Evolutionary conservation across 2,888 invertebrate genomes (phyloP).

Genomic region (Morpho achilles): DNA sequence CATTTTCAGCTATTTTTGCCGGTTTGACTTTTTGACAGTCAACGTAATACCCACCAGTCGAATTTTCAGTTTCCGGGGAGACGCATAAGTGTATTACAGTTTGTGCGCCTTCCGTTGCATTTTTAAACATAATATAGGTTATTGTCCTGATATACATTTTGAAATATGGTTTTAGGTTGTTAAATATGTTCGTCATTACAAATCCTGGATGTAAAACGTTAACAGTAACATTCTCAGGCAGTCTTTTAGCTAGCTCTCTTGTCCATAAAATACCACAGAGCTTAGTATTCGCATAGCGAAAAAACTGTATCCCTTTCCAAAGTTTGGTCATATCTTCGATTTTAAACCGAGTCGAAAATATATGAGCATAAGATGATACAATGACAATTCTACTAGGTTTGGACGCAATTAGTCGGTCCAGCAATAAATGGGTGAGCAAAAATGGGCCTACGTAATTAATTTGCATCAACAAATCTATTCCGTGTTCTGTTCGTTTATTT

Average conservation of each 20-base stretch:
- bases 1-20: constrained; percentile 77
- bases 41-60: constrained; percentile 87
- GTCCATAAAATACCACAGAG: constrained; percentile 60
- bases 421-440: constrained; percentile 83
- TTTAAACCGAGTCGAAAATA: constrained; percentile 70
- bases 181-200: constrained; percentile 88
- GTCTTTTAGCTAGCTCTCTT: constrained; percentile 54
- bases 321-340: constrained; percentile 35
- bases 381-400: constrained; percentile 64
- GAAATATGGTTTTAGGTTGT: constrained; percentile 63
- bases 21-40: constrained; percentile 83
- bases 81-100: constrained; percentile 86
- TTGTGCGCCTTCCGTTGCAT: constrained; percentile 87
- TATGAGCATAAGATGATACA: constrained; percentile 57
- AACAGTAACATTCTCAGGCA: constrained; percentile 81
- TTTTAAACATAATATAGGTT: constrained; percentile 82
- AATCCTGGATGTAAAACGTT: constrained; percentile 92
- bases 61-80: constrained; percentile 83
- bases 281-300: constrained; percentile 63
- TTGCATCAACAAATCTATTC: constrained; percentile 81
- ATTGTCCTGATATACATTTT: constrained; percentile 75
- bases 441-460: constrained; percentile 86
- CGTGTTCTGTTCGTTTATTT: constrained; percentile 74
- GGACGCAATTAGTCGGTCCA: constrained; percentile 61
- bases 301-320: background rate